Evolutionary conservation across 2,113 vertebrate genomes (phyloP).

Genomic region (Planiliza haematocheilus): DNA sequence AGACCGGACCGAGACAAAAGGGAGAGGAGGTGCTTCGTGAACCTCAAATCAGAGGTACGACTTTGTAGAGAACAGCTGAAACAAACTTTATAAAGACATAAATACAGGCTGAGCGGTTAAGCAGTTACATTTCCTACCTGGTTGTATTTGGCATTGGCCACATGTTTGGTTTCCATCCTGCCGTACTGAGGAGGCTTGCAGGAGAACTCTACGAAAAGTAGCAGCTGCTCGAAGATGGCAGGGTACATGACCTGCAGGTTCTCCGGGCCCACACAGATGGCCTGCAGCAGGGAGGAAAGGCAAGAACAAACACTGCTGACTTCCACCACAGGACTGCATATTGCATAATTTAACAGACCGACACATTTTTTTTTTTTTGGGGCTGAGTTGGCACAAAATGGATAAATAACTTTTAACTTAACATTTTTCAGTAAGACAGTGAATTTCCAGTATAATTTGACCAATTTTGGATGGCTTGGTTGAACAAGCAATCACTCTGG

Average conservation of each 20-base stretch:
- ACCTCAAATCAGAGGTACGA: slow-evolving; percentile 36
- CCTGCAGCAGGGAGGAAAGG: slow-evolving; percentile 83
- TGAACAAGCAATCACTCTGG: not conserved
- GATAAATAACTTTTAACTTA: slow-evolving; percentile 17
- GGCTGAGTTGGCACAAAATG: slow-evolving; percentile 24
- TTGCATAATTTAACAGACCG: slow-evolving; percentile 60
- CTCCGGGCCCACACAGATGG: slow-evolving; percentile 96
- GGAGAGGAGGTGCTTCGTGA: slow-evolving; percentile 3
- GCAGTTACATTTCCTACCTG: slow-evolving; percentile 84
- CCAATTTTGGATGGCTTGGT: not conserved
- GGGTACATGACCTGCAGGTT: slow-evolving; percentile 99
- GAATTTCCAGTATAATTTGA: not conserved
- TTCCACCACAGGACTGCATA: slow-evolving; percentile 50
- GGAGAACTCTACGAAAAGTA: slow-evolving; percentile 98
- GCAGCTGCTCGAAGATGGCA: slow-evolving; percentile 96
- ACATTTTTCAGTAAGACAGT: not conserved
- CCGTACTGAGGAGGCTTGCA: slow-evolving; percentile 98
- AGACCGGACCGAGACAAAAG: not conserved
- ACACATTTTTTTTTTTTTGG: slow-evolving; percentile 42
- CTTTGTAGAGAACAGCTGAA: slow-evolving; percentile 30
- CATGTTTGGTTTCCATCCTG: slow-evolving; percentile 97
- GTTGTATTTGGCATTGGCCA: slow-evolving; percentile 99
- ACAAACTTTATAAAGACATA: slow-evolving; percentile 8
- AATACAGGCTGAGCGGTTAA: slow-evolving; percentile 4
- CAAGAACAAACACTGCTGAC: slow-evolving; percentile 73